A percentile compares a stretch with the other conserved stretches of the same genome.
phyloP scores from a whole-genome alignment of 1,140 invertebrate species.

The Ceratina japonica region DNA sequence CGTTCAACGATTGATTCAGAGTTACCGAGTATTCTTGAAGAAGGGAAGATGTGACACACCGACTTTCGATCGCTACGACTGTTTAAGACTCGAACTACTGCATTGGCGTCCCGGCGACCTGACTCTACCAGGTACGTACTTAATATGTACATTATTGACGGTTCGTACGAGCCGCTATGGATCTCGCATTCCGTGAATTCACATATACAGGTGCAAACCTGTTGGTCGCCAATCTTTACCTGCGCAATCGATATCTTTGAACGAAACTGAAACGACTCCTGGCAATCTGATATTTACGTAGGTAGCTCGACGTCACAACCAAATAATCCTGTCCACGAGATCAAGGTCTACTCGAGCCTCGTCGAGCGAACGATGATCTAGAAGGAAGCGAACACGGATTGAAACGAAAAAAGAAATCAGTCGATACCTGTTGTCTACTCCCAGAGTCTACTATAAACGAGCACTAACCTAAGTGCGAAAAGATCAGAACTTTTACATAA shows the following conservation, averaged over 20 bases:
- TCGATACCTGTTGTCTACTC: not conserved
- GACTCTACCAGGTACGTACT: conserved; percentile 42
- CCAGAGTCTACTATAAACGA: not conserved
- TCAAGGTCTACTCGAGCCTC: conserved; percentile 44
- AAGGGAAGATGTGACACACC: not conserved
- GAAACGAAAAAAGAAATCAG: not conserved
- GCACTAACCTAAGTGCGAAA: too few species aligned
- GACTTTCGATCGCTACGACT: not conserved
- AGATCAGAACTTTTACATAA: too few species aligned
- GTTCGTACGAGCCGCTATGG: not conserved
- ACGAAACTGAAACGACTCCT: conserved; percentile 44
- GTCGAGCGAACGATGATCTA: not conserved
- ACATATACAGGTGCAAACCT: conserved; percentile 26
- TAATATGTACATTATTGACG: conserved; percentile 15
- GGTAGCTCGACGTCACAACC: conserved; percentile 42
- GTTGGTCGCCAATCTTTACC: conserved; percentile 29
- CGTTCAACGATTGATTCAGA: not conserved
- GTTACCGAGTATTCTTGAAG: not conserved
- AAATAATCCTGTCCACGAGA: conserved; percentile 39
- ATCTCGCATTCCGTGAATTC: conserved; percentile 27
- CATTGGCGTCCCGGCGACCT: conserved; percentile 46
- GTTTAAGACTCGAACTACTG: conserved; percentile 6
- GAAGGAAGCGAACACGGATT: not conserved
- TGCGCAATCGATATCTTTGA: conserved; percentile 47
- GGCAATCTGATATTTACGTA: conserved; percentile 26